Conservation (phyloP, 2,797 vertebrate genomes). For the Chaetodon trifasciatus region DNA sequence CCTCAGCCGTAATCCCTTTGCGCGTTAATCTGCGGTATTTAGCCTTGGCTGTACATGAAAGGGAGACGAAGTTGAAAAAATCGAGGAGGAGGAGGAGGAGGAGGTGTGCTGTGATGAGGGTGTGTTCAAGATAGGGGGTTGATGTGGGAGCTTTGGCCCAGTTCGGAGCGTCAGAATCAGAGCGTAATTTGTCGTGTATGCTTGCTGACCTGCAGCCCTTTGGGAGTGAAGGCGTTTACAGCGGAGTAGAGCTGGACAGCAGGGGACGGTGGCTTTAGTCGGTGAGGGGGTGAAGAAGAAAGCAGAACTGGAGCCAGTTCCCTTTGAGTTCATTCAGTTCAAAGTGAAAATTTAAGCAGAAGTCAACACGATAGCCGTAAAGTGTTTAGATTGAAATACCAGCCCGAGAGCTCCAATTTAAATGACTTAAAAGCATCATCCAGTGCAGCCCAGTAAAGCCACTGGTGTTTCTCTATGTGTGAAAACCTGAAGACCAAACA, state of each 20-base stretch:
- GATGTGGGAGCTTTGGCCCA: conserved; percentile 46
- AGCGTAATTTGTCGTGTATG: conserved; percentile 49
- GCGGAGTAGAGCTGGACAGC: conserved; percentile 44
- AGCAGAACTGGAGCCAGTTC: conserved; percentile 30
- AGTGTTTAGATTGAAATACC: not conserved
- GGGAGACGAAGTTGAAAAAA: conserved; percentile 14
- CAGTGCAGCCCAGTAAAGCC: not conserved
- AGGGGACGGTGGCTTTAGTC: conserved; percentile 38
- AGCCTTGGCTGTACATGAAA: conserved; percentile 21
- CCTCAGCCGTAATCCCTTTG: conserved; percentile 7
- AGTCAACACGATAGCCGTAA: not conserved
- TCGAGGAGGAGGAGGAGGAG: conserved; percentile 8
- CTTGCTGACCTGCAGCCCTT: conserved; percentile 55
- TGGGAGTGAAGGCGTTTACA: conserved; percentile 40
- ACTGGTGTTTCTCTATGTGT: not conserved
- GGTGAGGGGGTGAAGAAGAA: conserved; percentile 24
- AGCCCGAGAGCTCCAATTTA: not conserved
- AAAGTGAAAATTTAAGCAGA: conserved; percentile 19
- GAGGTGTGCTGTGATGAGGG: conserved; percentile 4
- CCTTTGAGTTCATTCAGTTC: conserved; percentile 44
- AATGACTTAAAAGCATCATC: not conserved
- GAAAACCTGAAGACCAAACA: conserved; percentile 18
- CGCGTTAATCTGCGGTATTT: conserved; percentile 22
- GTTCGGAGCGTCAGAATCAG: conserved; percentile 46
- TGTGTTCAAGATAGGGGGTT: conserved; percentile 33